Base-by-base conservation (phyloP, 2,113 vertebrate species). In the Chionis minor region DNA sequence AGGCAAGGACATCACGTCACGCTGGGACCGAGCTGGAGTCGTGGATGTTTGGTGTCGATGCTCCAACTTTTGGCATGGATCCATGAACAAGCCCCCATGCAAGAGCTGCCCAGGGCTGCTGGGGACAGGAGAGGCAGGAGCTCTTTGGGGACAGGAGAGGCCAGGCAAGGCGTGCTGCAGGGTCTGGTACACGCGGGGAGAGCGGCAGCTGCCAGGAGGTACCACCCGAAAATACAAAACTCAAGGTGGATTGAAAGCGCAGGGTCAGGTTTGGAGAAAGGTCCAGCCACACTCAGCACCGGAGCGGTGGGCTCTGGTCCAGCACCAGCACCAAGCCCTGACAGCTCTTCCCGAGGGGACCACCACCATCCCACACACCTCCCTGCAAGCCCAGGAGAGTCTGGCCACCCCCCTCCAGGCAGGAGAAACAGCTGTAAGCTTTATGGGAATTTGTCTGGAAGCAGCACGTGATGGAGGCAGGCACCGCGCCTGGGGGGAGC, bases 221-320 rank as follows among this genome's bases (percentile, higher is more conserved):
- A 28, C 40, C 40, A 7, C 9, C 18, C 58, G 51, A 42, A 72
- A 55, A 11, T 17, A 67, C 17, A 17, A 6, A 81, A 26, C 3
- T 33, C 49, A 2, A 10, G 0, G 0, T 0, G 42, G 47, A 6
- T 12, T 3, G 20, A 55, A 26, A 15, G 24, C 2, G 0, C 2
- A 12, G 52, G n/a, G 27, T 7, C 20, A 4, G 75, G n/a, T 51
- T 42, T 67, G 62, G 80, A 26, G 56, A 65, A 63, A 42, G 52
- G 33, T 13, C 55, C 18, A 15, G 75, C 62, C 77, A 67, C 0
- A 0, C 28, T 38, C 67, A 27, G 54, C 63, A 44, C 19, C 1
- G 1, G 32, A 49, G 27, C 32, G 51, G 35, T 2, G 3, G 81
- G 47, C 40, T 71, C 66, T 20, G 30, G 20, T 87, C 40, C 77